Percentiles rank a stretch among this genome's conserved stretches.
These are phyloP conservation scores for Nebria salina DNA, from an alignment of 2,888 invertebrate genomes.

Conservation along the genomic window DNA sequence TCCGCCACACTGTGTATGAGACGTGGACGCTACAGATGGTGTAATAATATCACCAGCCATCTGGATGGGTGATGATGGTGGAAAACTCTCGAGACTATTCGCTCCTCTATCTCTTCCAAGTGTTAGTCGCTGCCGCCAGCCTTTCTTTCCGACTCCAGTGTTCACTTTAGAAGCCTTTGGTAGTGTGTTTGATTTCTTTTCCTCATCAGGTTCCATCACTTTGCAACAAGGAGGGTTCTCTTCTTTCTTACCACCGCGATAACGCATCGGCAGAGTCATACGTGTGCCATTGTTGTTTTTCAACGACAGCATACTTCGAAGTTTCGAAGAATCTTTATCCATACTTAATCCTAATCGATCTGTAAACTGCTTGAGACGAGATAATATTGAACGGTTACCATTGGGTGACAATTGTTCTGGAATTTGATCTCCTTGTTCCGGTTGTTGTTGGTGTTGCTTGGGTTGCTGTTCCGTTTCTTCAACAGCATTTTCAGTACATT, in stretches of 20 bases:
- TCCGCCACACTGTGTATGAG: slow-evolving; percentile 56
- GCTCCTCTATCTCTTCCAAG: slow-evolving; percentile 58
- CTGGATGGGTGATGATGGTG: slow-evolving; percentile 35
- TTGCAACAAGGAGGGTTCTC: slow-evolving; percentile 56
- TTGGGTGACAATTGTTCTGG: slow-evolving; percentile 51
- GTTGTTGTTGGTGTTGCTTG: slow-evolving; percentile 47
- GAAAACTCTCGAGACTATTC: slow-evolving; percentile 52
- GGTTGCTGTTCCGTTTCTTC: slow-evolving; percentile 40
- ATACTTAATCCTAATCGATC: slow-evolving; percentile 65
- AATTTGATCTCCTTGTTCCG: not conserved
- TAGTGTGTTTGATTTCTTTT: slow-evolving; percentile 57
- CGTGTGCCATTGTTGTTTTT: slow-evolving; percentile 56
- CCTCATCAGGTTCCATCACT: slow-evolving; percentile 55
- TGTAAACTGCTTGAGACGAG: slow-evolving; percentile 66
- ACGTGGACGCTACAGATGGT: slow-evolving; percentile 56
- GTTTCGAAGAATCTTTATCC: slow-evolving; percentile 60
- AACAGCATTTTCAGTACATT: slow-evolving; percentile 53
- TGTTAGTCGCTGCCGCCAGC: slow-evolving; percentile 61
- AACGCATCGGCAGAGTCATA: slow-evolving; percentile 48
- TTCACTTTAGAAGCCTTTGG: slow-evolving; percentile 56
- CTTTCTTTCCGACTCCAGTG: slow-evolving; percentile 54
- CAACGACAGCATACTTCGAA: slow-evolving; percentile 50
- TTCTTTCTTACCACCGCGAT: slow-evolving; percentile 52
- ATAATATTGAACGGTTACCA: slow-evolving; percentile 63
- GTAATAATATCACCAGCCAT: slow-evolving; percentile 54